Conservation (phyloP, 2,113 vertebrate genomes). For the Emydura subglobosa region DNA sequence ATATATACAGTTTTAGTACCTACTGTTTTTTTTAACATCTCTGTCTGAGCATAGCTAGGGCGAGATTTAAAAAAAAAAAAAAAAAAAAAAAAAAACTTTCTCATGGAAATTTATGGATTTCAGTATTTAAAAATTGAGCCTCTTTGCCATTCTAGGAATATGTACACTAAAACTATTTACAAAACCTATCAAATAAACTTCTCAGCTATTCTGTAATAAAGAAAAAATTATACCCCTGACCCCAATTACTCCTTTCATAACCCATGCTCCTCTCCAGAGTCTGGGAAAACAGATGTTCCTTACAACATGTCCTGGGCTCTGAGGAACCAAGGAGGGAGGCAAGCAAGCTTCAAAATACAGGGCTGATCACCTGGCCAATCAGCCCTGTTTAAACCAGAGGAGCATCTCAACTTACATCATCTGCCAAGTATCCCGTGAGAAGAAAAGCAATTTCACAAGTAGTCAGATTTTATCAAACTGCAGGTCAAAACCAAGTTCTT, state of each 20-base stretch:
- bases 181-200: background rate
- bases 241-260: fast-evolving
- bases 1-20: background rate
- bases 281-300: background rate
- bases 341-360: background rate
- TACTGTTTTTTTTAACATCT: background rate
- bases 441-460: background rate
- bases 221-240: background rate
- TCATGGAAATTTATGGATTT: background rate
- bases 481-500: background rate
- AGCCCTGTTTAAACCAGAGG: background rate
- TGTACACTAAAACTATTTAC: background rate
- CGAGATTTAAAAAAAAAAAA: too few species aligned
- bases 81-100: background rate
- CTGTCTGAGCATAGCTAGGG: background rate
- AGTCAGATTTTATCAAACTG: background rate
- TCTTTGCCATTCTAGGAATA: background rate
- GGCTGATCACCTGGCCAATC: background rate
- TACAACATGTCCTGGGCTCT: background rate
- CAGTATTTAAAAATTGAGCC: background rate
- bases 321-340: background rate
- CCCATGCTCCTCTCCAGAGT: background rate
- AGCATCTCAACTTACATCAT: fast-evolving
- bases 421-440: fast-evolving
- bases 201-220: slow-evolving; percentile 10